Evolutionary conservation across 2,888 invertebrate species (phyloP).

Genomic region (Mimachlamys varia): DNA sequence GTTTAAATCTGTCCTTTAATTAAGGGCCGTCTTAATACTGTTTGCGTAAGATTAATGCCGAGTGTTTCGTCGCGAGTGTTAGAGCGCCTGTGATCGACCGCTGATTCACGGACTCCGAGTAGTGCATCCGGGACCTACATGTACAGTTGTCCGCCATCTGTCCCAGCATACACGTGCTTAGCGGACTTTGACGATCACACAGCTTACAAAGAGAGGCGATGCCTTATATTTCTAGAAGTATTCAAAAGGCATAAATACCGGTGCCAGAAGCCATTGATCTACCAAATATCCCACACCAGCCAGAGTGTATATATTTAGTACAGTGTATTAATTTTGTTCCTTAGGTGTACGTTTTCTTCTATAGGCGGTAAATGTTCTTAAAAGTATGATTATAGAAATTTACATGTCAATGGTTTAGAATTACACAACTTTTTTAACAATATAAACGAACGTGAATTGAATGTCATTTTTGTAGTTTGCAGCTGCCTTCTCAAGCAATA

Average conservation of each 20-base stretch:
- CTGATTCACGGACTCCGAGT: neutral
- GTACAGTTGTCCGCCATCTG: neutral
- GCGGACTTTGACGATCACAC: neutral
- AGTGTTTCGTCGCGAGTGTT: neutral
- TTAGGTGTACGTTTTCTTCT: neutral
- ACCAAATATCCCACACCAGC: too few relatives aligned
- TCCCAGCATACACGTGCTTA: neutral
- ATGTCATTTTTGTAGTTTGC: too few relatives aligned
- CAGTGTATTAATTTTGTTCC: too few relatives aligned
- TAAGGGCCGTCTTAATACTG: neutral
- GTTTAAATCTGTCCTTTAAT: neutral
- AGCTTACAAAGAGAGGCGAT: neutral
- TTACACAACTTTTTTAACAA: too few relatives aligned
- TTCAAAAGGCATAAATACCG: neutral
- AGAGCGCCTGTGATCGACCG: neutral
- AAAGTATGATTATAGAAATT: too few relatives aligned
- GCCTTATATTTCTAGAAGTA: neutral
- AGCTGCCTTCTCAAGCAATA: too few relatives aligned
- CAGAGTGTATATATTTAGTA: too few relatives aligned
- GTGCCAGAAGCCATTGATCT: too few relatives aligned
- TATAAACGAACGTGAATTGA: too few relatives aligned
- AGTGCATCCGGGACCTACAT: neutral
- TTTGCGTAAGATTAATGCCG: slow-evolving; percentile 12
- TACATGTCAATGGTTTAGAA: too few relatives aligned
- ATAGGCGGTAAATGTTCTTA: too few relatives aligned